Evolutionary conservation across 2,797 vertebrate genomes (phyloP).

Genomic region (Lepilemur septentrionalis): DNA sequence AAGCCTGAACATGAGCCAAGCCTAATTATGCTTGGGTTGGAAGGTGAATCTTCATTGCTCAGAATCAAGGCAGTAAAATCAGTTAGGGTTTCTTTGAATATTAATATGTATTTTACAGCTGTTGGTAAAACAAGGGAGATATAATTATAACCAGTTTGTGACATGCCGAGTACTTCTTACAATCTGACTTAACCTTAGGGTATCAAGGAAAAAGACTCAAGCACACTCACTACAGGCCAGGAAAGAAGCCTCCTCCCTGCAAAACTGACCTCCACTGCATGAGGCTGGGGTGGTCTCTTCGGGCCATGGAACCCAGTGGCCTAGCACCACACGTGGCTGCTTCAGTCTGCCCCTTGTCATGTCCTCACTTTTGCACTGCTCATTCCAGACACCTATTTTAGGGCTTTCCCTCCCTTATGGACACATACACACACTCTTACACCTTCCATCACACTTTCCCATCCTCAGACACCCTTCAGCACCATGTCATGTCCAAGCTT

Average conservation of each 20-base stretch:
- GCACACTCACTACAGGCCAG: not conserved
- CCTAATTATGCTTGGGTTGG: conserved; percentile 82
- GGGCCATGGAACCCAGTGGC: not conserved
- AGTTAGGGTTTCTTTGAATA: conserved; percentile 71
- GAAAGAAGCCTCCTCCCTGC: not conserved
- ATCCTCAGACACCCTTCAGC: not conserved
- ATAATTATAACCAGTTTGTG: conserved; percentile 49
- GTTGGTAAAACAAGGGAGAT: conserved; percentile 61
- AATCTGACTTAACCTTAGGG: not conserved
- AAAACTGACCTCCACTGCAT: rapidly evolving
- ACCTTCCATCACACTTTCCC: not conserved
- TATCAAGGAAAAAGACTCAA: not conserved
- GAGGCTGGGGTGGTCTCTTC: not conserved
- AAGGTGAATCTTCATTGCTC: conserved; percentile 79
- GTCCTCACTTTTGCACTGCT: not conserved
- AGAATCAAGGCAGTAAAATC: conserved; percentile 77
- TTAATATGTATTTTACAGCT: conserved; percentile 80
- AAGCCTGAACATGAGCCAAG: conserved; percentile 86
- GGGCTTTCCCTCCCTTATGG: not conserved
- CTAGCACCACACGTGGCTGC: rapidly evolving
- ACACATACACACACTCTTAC: not conserved
- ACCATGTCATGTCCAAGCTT: not conserved
- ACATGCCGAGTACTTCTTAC: conserved; percentile 53
- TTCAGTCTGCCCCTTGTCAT: too few relatives aligned
- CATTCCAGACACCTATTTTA: not conserved